A percentile compares a stretch with the other conserved stretches of the same genome.
Evolutionary conservation across 2,113 vertebrate genomes (phyloP).

Genomic region (Sclerurus mexicanus): DNA sequence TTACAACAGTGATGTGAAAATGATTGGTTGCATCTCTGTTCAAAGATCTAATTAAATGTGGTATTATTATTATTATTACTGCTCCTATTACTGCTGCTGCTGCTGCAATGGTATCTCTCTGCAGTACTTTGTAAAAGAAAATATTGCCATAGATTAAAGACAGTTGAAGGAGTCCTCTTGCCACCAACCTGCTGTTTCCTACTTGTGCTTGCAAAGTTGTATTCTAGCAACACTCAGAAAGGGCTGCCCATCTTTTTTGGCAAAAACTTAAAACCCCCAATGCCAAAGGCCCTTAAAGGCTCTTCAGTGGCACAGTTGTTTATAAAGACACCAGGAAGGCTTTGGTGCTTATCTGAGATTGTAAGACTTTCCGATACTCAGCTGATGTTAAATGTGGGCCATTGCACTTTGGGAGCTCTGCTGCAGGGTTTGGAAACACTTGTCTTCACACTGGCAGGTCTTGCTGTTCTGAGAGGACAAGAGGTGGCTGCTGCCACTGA

Average conservation of each 20-base stretch:
- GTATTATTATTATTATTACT: neutral
- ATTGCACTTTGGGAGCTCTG: neutral
- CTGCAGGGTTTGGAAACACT: neutral
- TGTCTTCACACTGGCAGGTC: accelerated
- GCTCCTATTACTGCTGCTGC: neutral
- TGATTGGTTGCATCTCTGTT: neutral
- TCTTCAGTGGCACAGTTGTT: neutral
- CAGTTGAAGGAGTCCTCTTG: neutral
- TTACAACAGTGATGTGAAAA: neutral
- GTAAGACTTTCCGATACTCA: neutral
- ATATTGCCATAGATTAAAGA: neutral
- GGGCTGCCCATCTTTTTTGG: neutral
- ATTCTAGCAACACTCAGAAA: neutral
- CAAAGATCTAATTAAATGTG: neutral
- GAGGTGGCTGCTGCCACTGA: neutral
- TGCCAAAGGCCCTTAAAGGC: neutral
- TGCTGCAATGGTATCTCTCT: neutral
- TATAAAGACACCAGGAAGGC: neutral
- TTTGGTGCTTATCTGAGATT: neutral
- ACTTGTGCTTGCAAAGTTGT: neutral
- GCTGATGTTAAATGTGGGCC: neutral
- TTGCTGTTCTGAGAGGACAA: neutral
- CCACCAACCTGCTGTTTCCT: neutral
- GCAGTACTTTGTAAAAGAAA: neutral
- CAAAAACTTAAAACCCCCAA: neutral